A percentile compares a stretch with the other conserved stretches of the same genome.
Evolutionary conservation across 2,797 vertebrate genomes (phyloP).

Genomic region (Sorex maritimensis): DNA sequence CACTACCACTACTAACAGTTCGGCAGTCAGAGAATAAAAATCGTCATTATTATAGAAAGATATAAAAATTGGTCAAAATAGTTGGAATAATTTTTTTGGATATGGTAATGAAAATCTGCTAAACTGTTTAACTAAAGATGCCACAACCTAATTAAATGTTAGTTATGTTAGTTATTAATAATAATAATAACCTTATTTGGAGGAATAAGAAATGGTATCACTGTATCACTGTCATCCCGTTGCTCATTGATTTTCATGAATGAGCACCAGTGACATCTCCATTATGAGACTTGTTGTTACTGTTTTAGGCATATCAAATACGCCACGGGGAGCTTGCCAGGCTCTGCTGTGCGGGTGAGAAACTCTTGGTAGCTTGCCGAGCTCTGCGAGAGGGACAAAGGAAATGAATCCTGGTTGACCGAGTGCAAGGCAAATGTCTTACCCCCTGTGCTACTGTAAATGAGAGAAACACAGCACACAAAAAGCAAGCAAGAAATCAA

Average conservation of each 20-base stretch:
- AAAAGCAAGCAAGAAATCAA: slow-evolving; percentile 70
- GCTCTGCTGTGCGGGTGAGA: too few relatives aligned
- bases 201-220: slow-evolving; percentile 57
- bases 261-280: too few relatives aligned
- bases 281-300: too few relatives aligned
- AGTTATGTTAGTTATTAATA: slow-evolving; percentile 38
- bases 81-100: slow-evolving; percentile 82
- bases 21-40: slow-evolving; percentile 80
- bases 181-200: slow-evolving; percentile 82
- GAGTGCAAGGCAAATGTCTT: too few relatives aligned
- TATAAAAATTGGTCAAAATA: slow-evolving; percentile 83
- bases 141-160: slow-evolving; percentile 88
- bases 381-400: too few relatives aligned
- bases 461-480: slow-evolving; percentile 46
- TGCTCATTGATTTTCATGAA: too few relatives aligned
- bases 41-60: slow-evolving; percentile 78
- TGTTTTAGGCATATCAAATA: too few relatives aligned
- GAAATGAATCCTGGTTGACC: too few relatives aligned
- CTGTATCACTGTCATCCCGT: too few relatives aligned
- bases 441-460: not conserved
- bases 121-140: slow-evolving; percentile 87
- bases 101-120: slow-evolving; percentile 86
- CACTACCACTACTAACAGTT: slow-evolving; percentile 74
- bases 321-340: too few relatives aligned
- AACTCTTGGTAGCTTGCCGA: too few relatives aligned